Percentiles rank a stretch among this genome's conserved stretches.
Evolutionary conservation across 2,888 invertebrate species (phyloP).

Genomic region (Hemaris fuciformis): DNA sequence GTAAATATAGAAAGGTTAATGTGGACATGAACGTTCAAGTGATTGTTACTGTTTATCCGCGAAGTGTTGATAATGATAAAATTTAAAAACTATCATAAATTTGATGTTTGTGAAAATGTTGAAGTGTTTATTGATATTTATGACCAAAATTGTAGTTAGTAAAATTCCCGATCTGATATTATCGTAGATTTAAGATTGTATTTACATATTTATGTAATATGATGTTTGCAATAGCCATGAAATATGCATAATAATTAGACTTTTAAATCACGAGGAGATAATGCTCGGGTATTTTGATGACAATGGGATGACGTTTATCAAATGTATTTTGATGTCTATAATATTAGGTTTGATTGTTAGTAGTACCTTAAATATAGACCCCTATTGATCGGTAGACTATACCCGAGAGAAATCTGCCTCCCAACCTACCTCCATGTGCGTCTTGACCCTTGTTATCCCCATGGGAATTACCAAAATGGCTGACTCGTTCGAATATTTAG

Average conservation of each 20-base stretch:
- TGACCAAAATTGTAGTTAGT: constrained; percentile 27
- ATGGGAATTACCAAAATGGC: constrained; percentile 73
- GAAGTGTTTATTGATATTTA: constrained; percentile 19
- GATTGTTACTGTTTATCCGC: neutral
- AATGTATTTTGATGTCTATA: no score
- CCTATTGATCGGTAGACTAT: no score
- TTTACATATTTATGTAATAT: neutral
- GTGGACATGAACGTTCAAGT: neutral
- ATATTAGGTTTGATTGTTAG: no score
- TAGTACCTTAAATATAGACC: no score
- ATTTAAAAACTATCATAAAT: neutral
- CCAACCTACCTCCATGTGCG: constrained; percentile 68
- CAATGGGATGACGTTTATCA: no score
- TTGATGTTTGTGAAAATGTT: constrained; percentile 6
- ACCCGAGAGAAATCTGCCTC: neutral
- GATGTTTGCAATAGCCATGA: neutral
- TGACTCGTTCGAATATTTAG: constrained; percentile 54
- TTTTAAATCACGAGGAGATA: neutral
- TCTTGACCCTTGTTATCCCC: constrained; percentile 44
- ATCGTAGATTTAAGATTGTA: neutral
- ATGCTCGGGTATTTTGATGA: neutral
- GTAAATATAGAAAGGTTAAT: constrained; percentile 27
- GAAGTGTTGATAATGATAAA: neutral
- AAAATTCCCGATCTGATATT: constrained; percentile 9
- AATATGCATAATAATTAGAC: constrained; percentile 6